Conservation (phyloP, 2,113 vertebrate species). For the Butorides virescens region DNA sequence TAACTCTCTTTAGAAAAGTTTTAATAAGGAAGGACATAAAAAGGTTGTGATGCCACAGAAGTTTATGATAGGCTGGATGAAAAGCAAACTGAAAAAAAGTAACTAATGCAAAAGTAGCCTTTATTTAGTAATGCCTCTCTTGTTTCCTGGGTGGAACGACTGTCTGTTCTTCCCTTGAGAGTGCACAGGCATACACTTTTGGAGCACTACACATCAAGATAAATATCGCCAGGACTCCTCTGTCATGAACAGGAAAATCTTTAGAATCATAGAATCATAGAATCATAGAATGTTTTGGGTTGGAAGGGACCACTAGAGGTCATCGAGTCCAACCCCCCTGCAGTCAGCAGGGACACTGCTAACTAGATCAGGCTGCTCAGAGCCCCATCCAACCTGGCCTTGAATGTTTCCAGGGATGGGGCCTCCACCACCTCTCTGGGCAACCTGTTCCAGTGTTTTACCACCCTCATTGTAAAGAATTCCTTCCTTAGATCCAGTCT, state of each 20-base stretch:
- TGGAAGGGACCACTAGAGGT: too few species aligned
- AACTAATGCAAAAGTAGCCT: background rate
- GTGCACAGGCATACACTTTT: background rate
- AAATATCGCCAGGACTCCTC: background rate
- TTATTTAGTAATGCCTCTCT: background rate
- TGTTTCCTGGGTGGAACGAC: background rate
- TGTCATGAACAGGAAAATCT: background rate
- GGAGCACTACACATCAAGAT: background rate
- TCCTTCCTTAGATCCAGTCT: too few species aligned
- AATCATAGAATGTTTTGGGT: too few species aligned
- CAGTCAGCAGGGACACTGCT: too few species aligned
- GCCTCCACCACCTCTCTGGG: too few species aligned
- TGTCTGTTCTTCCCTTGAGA: background rate
- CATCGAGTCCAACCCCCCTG: too few species aligned
- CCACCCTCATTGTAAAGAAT: too few species aligned
- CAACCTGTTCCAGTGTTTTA: too few species aligned
- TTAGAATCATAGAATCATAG: too few species aligned
- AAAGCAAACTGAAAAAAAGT: background rate
- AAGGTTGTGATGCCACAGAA: background rate
- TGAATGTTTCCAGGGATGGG: too few species aligned
- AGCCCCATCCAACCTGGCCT: too few species aligned
- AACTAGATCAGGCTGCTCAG: too few species aligned
- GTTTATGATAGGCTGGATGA: background rate
- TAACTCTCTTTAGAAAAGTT: background rate
- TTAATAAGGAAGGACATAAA: background rate